Conservation (phyloP, 2,797 vertebrate species). For the Cryptoprocta ferox region DNA sequence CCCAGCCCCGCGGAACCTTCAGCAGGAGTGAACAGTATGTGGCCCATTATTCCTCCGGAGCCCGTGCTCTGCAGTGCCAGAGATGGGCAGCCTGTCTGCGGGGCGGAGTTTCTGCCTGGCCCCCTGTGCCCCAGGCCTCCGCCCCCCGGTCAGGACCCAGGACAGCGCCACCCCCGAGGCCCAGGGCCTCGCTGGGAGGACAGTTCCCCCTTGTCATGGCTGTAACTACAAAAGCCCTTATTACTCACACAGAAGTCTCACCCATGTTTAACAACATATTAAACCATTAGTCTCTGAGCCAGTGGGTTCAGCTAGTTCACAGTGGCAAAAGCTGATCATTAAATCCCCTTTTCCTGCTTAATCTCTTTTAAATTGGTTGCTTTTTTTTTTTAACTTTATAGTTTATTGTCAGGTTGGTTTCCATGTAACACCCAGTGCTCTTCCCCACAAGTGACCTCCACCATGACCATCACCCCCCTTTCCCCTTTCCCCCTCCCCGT, state of each 20-base stretch:
- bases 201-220: constrained; percentile 49
- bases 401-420: no score
- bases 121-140: background rate
- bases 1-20: background rate
- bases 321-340: constrained; percentile 77
- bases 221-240: constrained; percentile 60
- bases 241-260: constrained; percentile 58
- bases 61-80: background rate
- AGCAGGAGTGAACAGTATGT: background rate
- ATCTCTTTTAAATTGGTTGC: constrained; percentile 79
- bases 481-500: no score
- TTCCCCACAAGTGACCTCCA: no score
- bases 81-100: background rate
- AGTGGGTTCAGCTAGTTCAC: constrained; percentile 76
- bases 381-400: background rate
- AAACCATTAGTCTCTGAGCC: constrained; percentile 80
- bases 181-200: background rate
- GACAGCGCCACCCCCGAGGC: background rate
- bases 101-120: no score
- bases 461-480: no score
- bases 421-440: no score
- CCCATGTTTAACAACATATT: constrained; percentile 81
- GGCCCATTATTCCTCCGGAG: background rate
- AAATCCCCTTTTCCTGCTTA: constrained; percentile 70
- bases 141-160: no score